Evolutionary conservation across 37 sponge, comb jelly and placozoan genomes (phyloP).

Genomic region (Haliclona indistincta): DNA sequence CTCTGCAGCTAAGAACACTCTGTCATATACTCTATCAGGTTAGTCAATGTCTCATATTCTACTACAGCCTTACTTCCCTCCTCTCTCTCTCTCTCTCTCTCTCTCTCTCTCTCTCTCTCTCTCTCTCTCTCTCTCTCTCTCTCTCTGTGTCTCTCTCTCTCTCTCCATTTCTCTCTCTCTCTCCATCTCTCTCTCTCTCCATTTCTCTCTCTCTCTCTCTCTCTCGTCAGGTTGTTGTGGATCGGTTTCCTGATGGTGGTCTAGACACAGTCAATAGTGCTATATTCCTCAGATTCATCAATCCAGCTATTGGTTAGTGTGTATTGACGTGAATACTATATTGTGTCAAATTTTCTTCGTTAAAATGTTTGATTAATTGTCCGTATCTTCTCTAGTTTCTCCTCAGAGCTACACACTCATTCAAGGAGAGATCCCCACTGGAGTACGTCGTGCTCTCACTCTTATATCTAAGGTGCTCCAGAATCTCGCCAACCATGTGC

Average conservation of each 20-base stretch:
- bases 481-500: constrained; percentile 86
- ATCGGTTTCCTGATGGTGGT: constrained; percentile 47
- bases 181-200: no score
- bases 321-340: not conserved
- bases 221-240: constrained; percentile 64
- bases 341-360: no score
- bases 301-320: constrained; percentile 72
- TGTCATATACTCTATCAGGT: constrained; percentile 73
- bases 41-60: not conserved
- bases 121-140: constrained; percentile 13
- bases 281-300: constrained; percentile 88
- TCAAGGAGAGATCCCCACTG: constrained; percentile 69
- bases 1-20: constrained; percentile 75
- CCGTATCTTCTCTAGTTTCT: constrained; percentile 54
- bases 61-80: not conserved
- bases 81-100: not conserved
- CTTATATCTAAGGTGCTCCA: constrained; percentile 86
- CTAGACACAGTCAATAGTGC: constrained; percentile 85
- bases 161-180: no score
- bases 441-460: constrained; percentile 65
- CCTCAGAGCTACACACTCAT: constrained; percentile 74
- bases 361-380: no score
- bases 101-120: not conserved
- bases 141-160: constrained; percentile 24
- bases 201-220: no score